phyloP scores from a whole-genome alignment of 2,888 invertebrate species.

The Kryphioiulus occultus region DNA sequence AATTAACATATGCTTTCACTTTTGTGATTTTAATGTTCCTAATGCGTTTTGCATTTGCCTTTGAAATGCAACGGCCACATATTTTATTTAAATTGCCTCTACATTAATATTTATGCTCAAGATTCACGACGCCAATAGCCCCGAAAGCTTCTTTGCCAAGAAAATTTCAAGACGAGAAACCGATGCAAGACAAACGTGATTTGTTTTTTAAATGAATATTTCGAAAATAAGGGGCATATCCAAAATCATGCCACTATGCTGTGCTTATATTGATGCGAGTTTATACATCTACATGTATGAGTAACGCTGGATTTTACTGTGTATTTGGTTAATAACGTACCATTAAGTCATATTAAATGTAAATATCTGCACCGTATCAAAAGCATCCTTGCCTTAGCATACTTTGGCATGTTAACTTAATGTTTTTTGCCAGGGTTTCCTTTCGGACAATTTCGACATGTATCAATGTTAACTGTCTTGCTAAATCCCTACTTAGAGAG shows the following conservation, averaged over 20 bases:
- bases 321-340: no score
- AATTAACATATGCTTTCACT: slow-evolving; percentile 14
- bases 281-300: neutral
- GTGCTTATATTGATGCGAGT: no score
- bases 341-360: no score
- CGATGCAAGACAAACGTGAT: slow-evolving; percentile 5
- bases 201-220: neutral
- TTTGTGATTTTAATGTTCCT: slow-evolving; percentile 33
- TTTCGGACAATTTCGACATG: no score
- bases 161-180: neutral
- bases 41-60: slow-evolving; percentile 20
- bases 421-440: neutral
- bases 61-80: neutral
- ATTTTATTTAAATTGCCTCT: neutral
- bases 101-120: slow-evolving; percentile 13
- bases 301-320: no score
- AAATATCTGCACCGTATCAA: no score
- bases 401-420: no score
- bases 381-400: no score
- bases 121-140: neutral
- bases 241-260: no score
- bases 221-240: neutral
- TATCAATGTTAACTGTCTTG: neutral
- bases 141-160: neutral
- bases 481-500: neutral